These are phyloP conservation scores for Halesus radiatus DNA, from an alignment of 1,140 invertebrate species.

Conservation along the genomic window DNA sequence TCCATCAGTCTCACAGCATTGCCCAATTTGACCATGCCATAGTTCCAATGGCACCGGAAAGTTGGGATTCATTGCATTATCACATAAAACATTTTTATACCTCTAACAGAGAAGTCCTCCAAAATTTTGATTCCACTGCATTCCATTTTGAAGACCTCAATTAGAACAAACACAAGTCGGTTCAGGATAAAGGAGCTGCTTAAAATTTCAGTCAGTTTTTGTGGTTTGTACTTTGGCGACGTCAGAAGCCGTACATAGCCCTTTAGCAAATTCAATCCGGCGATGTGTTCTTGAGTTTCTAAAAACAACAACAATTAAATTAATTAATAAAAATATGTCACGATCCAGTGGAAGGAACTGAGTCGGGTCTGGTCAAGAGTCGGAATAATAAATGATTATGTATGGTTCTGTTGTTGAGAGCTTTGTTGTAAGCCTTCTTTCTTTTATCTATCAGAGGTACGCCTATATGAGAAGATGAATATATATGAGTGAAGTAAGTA, in stretches of 20 bases:
- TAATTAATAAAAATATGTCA: neutral
- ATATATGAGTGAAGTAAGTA: no score
- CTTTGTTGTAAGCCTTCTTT: no score
- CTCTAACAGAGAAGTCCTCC: slow-evolving; percentile 69
- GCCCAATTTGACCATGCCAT: no score
- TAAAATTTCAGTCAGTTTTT: slow-evolving; percentile 70
- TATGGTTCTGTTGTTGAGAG: no score
- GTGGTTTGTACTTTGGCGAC: slow-evolving; percentile 59
- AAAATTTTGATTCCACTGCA: slow-evolving; percentile 69
- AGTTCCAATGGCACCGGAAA: slow-evolving; percentile 14
- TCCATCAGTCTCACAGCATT: no score
- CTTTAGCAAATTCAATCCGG: slow-evolving; percentile 70
- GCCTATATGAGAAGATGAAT: no score
- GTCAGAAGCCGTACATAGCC: slow-evolving; percentile 74
- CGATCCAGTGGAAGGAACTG: no score
- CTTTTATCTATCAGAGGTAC: no score
- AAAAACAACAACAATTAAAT: slow-evolving; percentile 52
- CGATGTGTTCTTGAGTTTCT: slow-evolving; percentile 73
- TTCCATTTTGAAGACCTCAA: slow-evolving; percentile 71
- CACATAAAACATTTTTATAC: slow-evolving; percentile 59
- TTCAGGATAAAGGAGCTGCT: slow-evolving; percentile 68
- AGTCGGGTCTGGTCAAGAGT: no score
- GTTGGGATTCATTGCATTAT: neutral
- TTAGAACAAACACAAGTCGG: slow-evolving; percentile 69
- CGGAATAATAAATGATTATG: no score